A percentile compares a stretch with the other conserved stretches of the same genome.
These are phyloP conservation scores for Eupleurogrammus muticus DNA, from an alignment of 2,797 vertebrate species.

Conservation along the genomic window DNA sequence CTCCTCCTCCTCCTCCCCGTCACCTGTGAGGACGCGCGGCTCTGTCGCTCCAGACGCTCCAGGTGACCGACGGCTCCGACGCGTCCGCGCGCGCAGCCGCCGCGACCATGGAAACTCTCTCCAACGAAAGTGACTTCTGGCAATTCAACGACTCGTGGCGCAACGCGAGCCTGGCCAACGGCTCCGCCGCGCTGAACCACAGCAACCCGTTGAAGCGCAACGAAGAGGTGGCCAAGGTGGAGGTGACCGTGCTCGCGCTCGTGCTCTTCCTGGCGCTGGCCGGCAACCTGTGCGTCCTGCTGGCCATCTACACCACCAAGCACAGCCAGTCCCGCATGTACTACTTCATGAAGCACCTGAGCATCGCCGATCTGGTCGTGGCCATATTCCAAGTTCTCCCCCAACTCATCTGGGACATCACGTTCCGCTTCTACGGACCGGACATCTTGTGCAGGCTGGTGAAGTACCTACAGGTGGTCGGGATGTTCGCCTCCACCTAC, in stretches of 20 bases:
- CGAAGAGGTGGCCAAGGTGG: constrained; percentile 93
- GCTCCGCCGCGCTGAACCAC: constrained; percentile 75
- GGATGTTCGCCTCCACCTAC: constrained; percentile 97
- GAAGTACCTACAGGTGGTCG: constrained; percentile 95
- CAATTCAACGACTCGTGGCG: constrained; percentile 77
- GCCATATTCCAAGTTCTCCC: constrained; percentile 95
- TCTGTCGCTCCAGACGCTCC: constrained; percentile 29
- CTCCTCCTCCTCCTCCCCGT: constrained; percentile 1
- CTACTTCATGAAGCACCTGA: constrained; percentile 97
- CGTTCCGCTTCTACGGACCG: constrained; percentile 93
- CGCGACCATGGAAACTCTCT: constrained; percentile 72
- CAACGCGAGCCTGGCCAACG: constrained; percentile 70
- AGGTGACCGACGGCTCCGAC: constrained; percentile 52
- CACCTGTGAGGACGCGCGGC: constrained; percentile 55
- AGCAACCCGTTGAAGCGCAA: constrained; percentile 88
- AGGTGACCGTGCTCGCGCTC: constrained; percentile 91
- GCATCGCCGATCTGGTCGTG: constrained; percentile 94
- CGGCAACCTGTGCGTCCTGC: constrained; percentile 92
- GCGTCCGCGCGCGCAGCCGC: constrained; percentile 49
- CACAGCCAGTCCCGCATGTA: constrained; percentile 95
- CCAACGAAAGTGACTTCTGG: constrained; percentile 74
- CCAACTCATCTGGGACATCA: constrained; percentile 97
- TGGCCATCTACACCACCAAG: constrained; percentile 91
- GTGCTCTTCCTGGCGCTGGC: constrained; percentile 90
- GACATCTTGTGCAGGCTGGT: constrained; percentile 92